Evolutionary conservation across 2,797 vertebrate genomes (phyloP), one percentile per base, ranked within the genome.

Genomic region (Arrhamphus sclerolepis): DNA sequence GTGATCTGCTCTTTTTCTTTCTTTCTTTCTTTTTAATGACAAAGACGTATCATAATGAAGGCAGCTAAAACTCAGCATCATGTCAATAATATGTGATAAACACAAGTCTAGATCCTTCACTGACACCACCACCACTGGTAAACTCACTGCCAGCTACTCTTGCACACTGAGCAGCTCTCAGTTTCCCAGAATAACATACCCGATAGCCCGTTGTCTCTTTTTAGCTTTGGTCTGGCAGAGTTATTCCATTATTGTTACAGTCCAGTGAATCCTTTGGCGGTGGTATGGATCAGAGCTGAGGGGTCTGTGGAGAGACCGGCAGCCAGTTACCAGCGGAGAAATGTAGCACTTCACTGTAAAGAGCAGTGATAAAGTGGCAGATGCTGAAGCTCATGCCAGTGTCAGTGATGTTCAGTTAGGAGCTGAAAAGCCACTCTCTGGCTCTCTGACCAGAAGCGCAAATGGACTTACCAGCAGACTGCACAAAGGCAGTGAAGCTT

Each of bases 261-360:
- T 20, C 44, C 62, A 43, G 48, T 28, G 6, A 67, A 17, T n/a
- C 22, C 22, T 46, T 39, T 49, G 17, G 40, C 40, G 47, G 22
- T 18, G 21, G 7, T 46, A 42, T 46, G 10, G 11, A 52, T 61
- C 29, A 55, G 39, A 18, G n/a, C 7, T n/a, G 41, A 21, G 26
- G 47, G 34, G 40, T 21, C 26, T 49, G 53, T 21, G 19, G 50
- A n/a, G 51, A 49, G 19, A 13, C 54, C 50, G 52, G 18, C 50
- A 65, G 60, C n/a, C 51, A 75, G 34, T 53, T 44, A 61, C 49
- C 65, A 78, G 31, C 38, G 40, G 17, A 76, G 67, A 83, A 84
- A 83, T 85, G 66, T 76, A 46, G 26, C 86, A 84, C 70, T 59
- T 62, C 19, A 48, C 59, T 71, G 76, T 57, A 50, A 82, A 76